Evolutionary conservation across 2,113 vertebrate species (phyloP).

Genomic region (Hypocryptadius cinnamomeus): DNA sequence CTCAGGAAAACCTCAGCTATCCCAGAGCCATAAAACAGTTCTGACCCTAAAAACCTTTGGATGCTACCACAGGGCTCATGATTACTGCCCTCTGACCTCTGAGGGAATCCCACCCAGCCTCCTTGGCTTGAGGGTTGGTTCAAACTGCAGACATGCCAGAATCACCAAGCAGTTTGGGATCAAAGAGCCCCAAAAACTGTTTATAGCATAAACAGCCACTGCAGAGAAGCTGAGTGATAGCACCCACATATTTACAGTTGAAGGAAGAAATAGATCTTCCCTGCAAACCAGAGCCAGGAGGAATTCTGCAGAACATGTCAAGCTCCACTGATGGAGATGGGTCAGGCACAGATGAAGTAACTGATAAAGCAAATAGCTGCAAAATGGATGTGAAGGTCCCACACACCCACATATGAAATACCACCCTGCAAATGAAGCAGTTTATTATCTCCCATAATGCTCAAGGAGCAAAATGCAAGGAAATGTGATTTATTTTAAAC

Average conservation of each 20-base stretch:
- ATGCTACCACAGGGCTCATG: background rate
- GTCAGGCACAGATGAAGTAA: background rate
- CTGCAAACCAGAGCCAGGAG: background rate
- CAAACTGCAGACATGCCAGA: background rate
- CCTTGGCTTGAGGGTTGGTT: background rate
- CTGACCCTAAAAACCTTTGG: background rate
- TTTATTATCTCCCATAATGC: background rate
- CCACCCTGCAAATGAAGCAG: background rate
- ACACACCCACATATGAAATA: constrained; percentile 10
- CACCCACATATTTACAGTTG: background rate
- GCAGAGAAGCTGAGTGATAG: background rate
- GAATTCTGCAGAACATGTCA: background rate
- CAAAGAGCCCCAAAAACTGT: background rate
- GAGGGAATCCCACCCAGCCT: background rate
- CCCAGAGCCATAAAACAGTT: background rate
- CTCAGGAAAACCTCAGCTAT: background rate
- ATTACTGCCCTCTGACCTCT: background rate
- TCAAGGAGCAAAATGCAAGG: background rate
- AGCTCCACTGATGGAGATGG: background rate
- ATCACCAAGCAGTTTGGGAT: background rate
- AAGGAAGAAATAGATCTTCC: background rate
- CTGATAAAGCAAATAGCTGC: constrained; percentile 1
- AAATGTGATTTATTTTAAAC: constrained; percentile 12
- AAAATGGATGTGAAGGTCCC: background rate
- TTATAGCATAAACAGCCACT: background rate